Conservation (phyloP, 2,888 invertebrate species). For the Quadriops clusia region DNA sequence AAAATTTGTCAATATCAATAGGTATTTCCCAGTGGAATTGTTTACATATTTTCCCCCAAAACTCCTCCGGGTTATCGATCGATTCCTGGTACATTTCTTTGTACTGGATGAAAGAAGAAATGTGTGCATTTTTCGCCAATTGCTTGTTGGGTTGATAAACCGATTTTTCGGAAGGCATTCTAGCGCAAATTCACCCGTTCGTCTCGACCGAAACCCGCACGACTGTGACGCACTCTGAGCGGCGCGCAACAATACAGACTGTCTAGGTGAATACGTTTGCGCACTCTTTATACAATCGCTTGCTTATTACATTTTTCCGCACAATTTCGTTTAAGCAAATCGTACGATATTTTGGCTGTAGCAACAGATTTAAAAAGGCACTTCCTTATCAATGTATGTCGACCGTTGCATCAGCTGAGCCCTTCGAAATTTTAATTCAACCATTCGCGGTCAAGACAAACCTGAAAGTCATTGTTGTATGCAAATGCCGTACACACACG, state of each 20-base stretch:
- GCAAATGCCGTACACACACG: no score
- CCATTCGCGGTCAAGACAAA: no score
- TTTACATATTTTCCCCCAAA: slow-evolving; percentile 89
- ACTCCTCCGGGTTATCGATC: slow-evolving; percentile 75
- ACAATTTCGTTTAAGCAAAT: no score
- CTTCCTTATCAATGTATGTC: no score
- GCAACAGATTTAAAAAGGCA: no score
- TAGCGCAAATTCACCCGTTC: slow-evolving; percentile 1
- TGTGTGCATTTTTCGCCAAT: slow-evolving; percentile 47
- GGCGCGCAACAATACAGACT: slow-evolving; percentile 3
- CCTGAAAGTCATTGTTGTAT: no score
- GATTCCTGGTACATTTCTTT: slow-evolving; percentile 74
- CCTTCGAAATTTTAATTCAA: no score
- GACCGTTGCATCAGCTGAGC: no score
- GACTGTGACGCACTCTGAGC: not conserved
- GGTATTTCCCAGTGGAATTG: slow-evolving; percentile 88
- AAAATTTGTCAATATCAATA: slow-evolving; percentile 60
- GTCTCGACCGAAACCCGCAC: slow-evolving; percentile 3
- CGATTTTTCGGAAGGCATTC: slow-evolving; percentile 46
- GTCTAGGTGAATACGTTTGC: slow-evolving; percentile 11
- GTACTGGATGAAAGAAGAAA: slow-evolving; percentile 65
- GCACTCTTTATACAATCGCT: slow-evolving; percentile 12
- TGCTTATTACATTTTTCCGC: no score
- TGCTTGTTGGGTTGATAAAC: slow-evolving; percentile 48
- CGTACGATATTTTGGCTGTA: no score